A percentile compares a stretch with the other conserved stretches of the same genome.
phyloP scores from a whole-genome alignment of 2,797 vertebrate genomes.

The Manis pentadactyla region DNA sequence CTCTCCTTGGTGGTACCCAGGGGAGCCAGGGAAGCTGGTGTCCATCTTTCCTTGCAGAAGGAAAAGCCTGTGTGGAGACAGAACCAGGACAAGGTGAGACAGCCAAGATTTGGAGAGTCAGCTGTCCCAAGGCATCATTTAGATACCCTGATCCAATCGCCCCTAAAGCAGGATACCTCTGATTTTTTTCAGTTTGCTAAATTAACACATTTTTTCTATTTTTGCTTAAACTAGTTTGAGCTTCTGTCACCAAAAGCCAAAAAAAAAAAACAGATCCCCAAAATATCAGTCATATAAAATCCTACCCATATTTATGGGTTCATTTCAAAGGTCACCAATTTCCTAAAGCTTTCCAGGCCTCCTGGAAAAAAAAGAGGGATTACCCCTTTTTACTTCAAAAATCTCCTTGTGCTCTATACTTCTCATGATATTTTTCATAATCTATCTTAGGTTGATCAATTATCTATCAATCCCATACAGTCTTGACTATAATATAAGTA shows the following conservation, averaged over 20 bases:
- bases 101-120: background rate
- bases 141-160: background rate
- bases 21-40: background rate
- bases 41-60: background rate
- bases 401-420: background rate
- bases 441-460: background rate
- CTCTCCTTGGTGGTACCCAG: background rate
- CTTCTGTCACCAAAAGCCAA: background rate
- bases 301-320: constrained; percentile 18
- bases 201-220: background rate
- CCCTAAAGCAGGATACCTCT: background rate
- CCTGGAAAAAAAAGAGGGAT: background rate
- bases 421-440: background rate
- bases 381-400: background rate
- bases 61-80: background rate
- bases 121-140: background rate
- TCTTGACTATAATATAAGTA: no score
- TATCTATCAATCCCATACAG: background rate
- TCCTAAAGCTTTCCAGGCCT: background rate
- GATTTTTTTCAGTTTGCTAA: background rate
- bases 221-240: background rate
- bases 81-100: background rate
- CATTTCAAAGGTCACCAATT: constrained; percentile 1
- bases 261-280: background rate
- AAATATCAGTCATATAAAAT: background rate